Conservation (phyloP, 2,113 vertebrate species). For the Gnathonemus longibarbis region DNA sequence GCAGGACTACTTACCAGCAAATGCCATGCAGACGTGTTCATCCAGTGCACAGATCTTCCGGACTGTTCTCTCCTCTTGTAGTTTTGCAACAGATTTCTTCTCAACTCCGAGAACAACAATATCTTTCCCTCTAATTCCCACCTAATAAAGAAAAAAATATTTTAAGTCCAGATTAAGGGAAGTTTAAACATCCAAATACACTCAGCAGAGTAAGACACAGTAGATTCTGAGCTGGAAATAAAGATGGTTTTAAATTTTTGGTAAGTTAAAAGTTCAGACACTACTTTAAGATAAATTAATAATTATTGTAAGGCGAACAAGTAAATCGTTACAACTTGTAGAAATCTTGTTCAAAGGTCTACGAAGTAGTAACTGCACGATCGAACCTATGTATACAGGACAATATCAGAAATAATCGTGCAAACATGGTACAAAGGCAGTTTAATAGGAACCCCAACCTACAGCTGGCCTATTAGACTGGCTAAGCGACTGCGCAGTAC, state of each 20-base stretch:
- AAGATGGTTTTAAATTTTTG: not conserved
- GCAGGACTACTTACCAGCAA: constrained; percentile 59
- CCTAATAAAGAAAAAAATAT: constrained; percentile 44
- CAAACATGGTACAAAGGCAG: not conserved
- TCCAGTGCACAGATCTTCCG: constrained; percentile 72
- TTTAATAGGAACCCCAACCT: not conserved
- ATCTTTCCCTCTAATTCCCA: constrained; percentile 74
- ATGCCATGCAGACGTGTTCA: constrained; percentile 75
- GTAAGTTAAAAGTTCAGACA: not conserved
- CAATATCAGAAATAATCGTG: not conserved
- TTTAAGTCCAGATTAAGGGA: not conserved
- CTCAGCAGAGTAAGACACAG: not conserved
- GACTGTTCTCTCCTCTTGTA: constrained; percentile 76
- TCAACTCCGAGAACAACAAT: constrained; percentile 72
- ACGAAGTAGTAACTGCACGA: not conserved
- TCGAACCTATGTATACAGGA: not conserved
- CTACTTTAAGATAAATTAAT: not conserved
- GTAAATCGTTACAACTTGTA: not conserved
- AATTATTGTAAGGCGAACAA: not conserved
- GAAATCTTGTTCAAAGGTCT: not conserved
- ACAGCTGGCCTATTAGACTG: not conserved
- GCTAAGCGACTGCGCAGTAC: not conserved
- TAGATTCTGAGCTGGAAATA: not conserved
- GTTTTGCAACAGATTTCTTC: constrained; percentile 70
- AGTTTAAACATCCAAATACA: not conserved